Evolutionary conservation across 2,888 invertebrate genomes (phyloP).

Genomic region (Harpagoxenus sublaevis): DNA sequence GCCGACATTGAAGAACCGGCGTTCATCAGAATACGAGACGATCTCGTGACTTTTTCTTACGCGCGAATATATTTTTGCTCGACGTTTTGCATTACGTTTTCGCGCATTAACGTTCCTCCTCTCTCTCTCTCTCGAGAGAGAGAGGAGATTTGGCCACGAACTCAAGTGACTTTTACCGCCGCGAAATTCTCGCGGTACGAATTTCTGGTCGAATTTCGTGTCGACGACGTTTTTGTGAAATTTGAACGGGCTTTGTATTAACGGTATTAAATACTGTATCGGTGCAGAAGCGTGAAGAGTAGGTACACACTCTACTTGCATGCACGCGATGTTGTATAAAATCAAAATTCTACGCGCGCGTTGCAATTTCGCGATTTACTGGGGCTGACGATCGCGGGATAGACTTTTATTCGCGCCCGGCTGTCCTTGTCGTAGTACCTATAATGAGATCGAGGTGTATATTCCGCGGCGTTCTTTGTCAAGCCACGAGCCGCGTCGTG

Average conservation of each 20-base stretch:
- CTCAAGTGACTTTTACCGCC: background rate
- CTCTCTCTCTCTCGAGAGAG: too few relatives aligned
- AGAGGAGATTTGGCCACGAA: background rate
- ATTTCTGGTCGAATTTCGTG: constrained; percentile 1
- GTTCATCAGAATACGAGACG: background rate
- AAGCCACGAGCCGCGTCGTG: constrained; percentile 38
- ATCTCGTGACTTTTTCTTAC: background rate
- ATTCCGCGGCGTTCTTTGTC: constrained; percentile 50
- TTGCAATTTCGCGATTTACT: background rate
- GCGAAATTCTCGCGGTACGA: background rate
- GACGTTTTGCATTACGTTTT: background rate
- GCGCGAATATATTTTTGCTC: background rate
- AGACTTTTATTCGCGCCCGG: constrained; percentile 24
- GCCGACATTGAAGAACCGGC: background rate
- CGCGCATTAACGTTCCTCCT: background rate
- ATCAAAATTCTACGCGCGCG: constrained; percentile 24
- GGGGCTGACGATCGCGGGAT: constrained; percentile 9
- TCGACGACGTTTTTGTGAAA: background rate
- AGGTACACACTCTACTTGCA: too few relatives aligned
- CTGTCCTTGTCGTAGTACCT: background rate
- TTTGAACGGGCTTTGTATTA: background rate
- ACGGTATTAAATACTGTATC: background rate
- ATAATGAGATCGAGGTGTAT: constrained; percentile 50
- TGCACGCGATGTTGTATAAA: background rate
- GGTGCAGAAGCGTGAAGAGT: background rate